These are phyloP conservation scores for Gortyna flavago DNA, from an alignment of 2,888 invertebrate genomes.

Conservation along the genomic window DNA sequence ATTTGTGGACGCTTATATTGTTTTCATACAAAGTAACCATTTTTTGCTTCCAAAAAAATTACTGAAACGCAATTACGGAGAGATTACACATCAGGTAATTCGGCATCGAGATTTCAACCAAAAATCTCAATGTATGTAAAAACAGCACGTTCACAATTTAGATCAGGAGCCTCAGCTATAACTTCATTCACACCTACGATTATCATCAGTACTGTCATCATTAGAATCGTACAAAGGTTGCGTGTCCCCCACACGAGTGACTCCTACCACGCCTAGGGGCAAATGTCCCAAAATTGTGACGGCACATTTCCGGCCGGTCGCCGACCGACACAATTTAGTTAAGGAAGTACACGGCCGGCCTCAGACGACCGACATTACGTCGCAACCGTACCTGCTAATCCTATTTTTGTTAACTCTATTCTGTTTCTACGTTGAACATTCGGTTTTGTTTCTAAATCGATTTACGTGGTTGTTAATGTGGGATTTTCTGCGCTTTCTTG, in stretches of 20 bases:
- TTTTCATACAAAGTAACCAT: no score
- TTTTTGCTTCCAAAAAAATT: background rate
- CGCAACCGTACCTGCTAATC: conserved; percentile 72
- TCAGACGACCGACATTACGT: conserved; percentile 70
- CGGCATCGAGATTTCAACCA: background rate
- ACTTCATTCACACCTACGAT: conserved; percentile 15
- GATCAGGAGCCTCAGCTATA: background rate
- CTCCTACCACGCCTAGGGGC: conserved; percentile 56
- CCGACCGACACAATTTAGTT: conserved; percentile 77
- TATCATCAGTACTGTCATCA: conserved; percentile 40
- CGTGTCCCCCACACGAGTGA: conserved; percentile 49
- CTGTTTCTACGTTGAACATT: conserved; percentile 53
- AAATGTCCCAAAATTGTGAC: conserved; percentile 70
- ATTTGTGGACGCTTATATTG: background rate
- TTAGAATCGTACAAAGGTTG: conserved; percentile 55
- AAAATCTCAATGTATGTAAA: conserved; percentile 1
- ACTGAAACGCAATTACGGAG: background rate
- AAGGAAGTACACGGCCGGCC: conserved; percentile 68
- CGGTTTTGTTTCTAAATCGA: conserved; percentile 50
- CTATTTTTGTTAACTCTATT: conserved; percentile 78
- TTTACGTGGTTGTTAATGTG: conserved; percentile 32
- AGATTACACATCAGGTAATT: background rate
- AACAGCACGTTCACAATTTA: background rate
- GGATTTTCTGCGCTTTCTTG: background rate
- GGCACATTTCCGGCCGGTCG: conserved; percentile 71